Conservation (phyloP, 2,888 invertebrate genomes). For the Sphaerophoria taeniata region DNA sequence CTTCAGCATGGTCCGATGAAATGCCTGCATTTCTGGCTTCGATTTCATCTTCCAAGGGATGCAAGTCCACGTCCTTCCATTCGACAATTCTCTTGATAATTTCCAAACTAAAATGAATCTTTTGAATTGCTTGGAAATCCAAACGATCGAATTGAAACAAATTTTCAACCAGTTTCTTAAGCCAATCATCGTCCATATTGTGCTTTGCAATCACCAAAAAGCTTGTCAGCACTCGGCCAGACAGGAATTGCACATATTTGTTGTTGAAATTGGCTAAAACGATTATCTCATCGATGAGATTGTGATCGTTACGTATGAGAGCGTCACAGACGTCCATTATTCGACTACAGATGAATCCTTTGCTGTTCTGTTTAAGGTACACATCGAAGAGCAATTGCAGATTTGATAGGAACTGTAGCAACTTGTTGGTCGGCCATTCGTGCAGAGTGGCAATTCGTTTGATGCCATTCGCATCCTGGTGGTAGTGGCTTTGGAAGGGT, state of each 20-base stretch:
- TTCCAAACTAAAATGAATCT: slow-evolving; percentile 92
- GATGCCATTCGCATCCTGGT: slow-evolving; percentile 83
- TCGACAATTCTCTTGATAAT: slow-evolving; percentile 94
- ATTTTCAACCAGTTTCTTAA: slow-evolving; percentile 90
- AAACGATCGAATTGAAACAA: slow-evolving; percentile 86
- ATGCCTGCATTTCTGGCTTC: slow-evolving; percentile 59
- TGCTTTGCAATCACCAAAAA: slow-evolving; percentile 93
- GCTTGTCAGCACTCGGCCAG: slow-evolving; percentile 91
- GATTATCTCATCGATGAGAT: slow-evolving; percentile 92
- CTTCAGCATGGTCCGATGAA: slow-evolving; percentile 58
- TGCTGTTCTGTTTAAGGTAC: slow-evolving; percentile 92
- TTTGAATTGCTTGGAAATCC: slow-evolving; percentile 87
- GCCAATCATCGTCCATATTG: slow-evolving; percentile 90
- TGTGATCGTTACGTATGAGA: slow-evolving; percentile 91
- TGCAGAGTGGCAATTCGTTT: slow-evolving; percentile 84
- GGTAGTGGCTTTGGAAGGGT: slow-evolving; percentile 87
- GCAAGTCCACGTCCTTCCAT: slow-evolving; percentile 92
- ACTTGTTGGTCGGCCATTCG: slow-evolving; percentile 87
- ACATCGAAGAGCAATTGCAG: slow-evolving; percentile 93
- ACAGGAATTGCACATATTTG: slow-evolving; percentile 91
- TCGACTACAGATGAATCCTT: slow-evolving; percentile 91
- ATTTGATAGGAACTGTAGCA: slow-evolving; percentile 91
- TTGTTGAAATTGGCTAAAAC: slow-evolving; percentile 90
- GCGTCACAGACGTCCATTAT: slow-evolving; percentile 92
- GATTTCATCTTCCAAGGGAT: slow-evolving; percentile 89